phyloP scores from a whole-genome alignment of 2,888 invertebrate genomes.

The Phania funesta region DNA sequence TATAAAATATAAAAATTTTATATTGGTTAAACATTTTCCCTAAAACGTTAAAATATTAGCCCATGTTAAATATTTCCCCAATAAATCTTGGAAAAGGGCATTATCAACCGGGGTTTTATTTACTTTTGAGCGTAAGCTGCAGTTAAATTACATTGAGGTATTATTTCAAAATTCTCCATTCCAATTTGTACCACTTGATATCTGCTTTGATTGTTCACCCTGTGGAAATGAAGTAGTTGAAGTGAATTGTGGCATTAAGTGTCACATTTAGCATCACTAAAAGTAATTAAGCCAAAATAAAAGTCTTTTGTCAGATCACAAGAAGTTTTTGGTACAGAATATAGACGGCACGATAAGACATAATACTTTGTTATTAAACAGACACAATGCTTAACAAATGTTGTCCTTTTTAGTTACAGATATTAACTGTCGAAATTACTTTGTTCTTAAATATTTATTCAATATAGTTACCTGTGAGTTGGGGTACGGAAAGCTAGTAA shows the following conservation, averaged over 20 bases:
- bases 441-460: not conserved
- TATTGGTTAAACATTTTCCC: no score
- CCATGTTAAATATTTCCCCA: no score
- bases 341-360: not conserved
- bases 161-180: no score
- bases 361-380: not conserved
- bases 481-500: no score
- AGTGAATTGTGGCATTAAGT: slow-evolving; percentile 62
- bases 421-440: not conserved
- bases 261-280: slow-evolving; percentile 69
- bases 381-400: not conserved
- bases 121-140: no score
- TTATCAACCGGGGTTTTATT: no score
- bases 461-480: no score
- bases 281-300: slow-evolving; percentile 67
- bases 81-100: no score
- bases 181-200: no score
- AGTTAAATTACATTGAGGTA: no score
- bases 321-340: not conserved
- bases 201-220: slow-evolving; percentile 11
- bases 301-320: slow-evolving; percentile 60
- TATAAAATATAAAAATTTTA: no score
- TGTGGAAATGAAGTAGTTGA: slow-evolving; percentile 63
- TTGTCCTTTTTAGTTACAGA: not conserved
- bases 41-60: no score